Base-by-base conservation (phyloP, 2,888 invertebrate genomes). In the Agrochola litura region DNA sequence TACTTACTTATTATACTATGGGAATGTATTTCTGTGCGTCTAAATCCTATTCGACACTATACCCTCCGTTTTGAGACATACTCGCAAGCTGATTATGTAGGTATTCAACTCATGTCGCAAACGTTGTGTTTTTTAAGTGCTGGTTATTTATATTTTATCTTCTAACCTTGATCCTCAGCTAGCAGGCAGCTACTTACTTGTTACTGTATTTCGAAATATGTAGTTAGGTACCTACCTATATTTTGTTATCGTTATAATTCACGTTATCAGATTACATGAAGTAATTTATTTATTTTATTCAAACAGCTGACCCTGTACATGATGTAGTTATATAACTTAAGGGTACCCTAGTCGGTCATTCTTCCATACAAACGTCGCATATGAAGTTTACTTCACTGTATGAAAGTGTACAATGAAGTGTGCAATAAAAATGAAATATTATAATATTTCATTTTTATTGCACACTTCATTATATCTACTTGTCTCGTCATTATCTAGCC, bases 101-200 rank as follows among this genome's bases (percentile, higher is more conserved):
- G 1, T 77, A 43, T 43, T 64, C 49, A 56, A 12, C 16, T 12
- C 63, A 63, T 81, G 81, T 67, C 63, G 82, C 52, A 82, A 82
- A 52, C 76, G 25, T 65, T 54, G 43, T 43, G 46, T 43, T 58
- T 52, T 81, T 52, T 14, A 9, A 25, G 10, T 56, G n/a, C 19
- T 67, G 12, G 41, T 52, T 58, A 63, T 30, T 68, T 71, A 66
- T 65, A 68, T n/a, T 68, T 81, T 49, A 75, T 79, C 74, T 78
- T 69, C 58, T 71, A 71, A 63, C 86, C 86, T 77, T 84, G 86
- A 84, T 83, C 83, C 71, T 77, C 79, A 69, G 58, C 30, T 52
- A 54, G 22, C 22, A 76, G 52, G 67, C 37, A 37, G 12, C 61
- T 52, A 52, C 14, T 30, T 30, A 30, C 30, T 54, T 43, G n/a